Conservation (phyloP, 2,113 vertebrate genomes). For the Australoheros scitulus region DNA sequence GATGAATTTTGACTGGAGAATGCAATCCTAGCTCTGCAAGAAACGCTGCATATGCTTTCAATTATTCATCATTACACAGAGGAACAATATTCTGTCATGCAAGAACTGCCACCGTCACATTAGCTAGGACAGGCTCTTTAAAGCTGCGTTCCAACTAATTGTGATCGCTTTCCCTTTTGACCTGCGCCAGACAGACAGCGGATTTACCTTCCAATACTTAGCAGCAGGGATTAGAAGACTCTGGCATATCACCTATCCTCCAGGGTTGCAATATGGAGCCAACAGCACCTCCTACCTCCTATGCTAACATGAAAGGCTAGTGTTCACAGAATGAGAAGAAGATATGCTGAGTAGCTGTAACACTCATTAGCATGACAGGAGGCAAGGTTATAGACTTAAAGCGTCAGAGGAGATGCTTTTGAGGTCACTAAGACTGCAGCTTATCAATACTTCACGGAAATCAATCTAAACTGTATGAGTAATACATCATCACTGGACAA, state of each 20-base stretch:
- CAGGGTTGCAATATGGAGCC: conserved; percentile 44
- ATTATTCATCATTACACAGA: conserved; percentile 40
- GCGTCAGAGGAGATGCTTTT: conserved; percentile 17
- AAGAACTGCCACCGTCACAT: conserved; percentile 32
- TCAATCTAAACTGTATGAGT: not conserved
- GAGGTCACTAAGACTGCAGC: not conserved
- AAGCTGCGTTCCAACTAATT: conserved; percentile 52
- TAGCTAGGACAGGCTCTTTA: conserved; percentile 51
- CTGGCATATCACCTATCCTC: conserved; percentile 57
- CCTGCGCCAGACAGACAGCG: conserved; percentile 60
- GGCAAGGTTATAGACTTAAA: not conserved
- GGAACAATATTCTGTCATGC: conserved; percentile 42
- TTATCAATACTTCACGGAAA: not conserved
- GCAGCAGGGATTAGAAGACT: conserved; percentile 65
- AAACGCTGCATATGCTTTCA: not conserved
- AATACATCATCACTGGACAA: conserved; percentile 4
- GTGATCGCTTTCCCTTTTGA: conserved; percentile 68
- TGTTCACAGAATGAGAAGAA: conserved; percentile 29
- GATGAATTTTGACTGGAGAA: conserved; percentile 16
- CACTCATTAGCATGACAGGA: conserved; percentile 29
- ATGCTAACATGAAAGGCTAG: conserved; percentile 51
- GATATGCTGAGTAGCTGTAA: conserved; percentile 38
- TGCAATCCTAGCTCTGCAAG: conserved; percentile 19
- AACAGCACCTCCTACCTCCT: conserved; percentile 56
- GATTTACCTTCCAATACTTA: conserved; percentile 66